Percentiles rank a stretch among this genome's conserved stretches.
Conservation (phyloP, 2,888 invertebrate genomes). For the Blastobasis lacticolella region DNA sequence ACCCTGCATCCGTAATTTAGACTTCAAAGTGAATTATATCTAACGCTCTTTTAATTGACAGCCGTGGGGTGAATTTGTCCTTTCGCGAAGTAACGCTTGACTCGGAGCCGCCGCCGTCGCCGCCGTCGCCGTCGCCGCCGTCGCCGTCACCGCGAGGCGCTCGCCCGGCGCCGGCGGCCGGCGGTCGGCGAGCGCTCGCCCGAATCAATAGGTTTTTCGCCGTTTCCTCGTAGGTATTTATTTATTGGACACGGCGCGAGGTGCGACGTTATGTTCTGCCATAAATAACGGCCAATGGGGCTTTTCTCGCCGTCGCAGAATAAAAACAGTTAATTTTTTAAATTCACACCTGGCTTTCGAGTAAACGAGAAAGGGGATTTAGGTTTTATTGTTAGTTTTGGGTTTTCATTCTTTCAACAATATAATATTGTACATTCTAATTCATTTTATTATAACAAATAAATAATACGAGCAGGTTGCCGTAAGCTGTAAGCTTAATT, state of each 20-base stretch:
- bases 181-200: not conserved
- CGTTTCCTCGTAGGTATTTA: conserved; percentile 1
- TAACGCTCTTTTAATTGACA: conserved; percentile 26
- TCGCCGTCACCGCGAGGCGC: conserved; percentile 6
- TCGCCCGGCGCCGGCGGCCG: not conserved
- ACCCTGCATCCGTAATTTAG: conserved; percentile 14
- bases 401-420: no score
- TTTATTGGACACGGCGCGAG: conserved; percentile 5
- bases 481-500: no score
- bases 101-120: not conserved
- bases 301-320: conserved; percentile 1
- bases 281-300: conserved; percentile 13
- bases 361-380: no score
- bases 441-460: no score
- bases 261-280: conserved; percentile 2
- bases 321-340: conserved; percentile 9
- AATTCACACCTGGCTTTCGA: not conserved
- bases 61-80: conserved; percentile 8
- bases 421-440: no score
- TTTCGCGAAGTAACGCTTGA: not conserved
- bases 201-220: conserved; percentile 8
- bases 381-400: no score
- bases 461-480: no score
- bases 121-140: not conserved
- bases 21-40: conserved; percentile 24